Evolutionary conservation across 2,797 vertebrate genomes (phyloP), one percentile per base, ranked within the genome.

Genomic region (Cercopithecus petaurista): DNA sequence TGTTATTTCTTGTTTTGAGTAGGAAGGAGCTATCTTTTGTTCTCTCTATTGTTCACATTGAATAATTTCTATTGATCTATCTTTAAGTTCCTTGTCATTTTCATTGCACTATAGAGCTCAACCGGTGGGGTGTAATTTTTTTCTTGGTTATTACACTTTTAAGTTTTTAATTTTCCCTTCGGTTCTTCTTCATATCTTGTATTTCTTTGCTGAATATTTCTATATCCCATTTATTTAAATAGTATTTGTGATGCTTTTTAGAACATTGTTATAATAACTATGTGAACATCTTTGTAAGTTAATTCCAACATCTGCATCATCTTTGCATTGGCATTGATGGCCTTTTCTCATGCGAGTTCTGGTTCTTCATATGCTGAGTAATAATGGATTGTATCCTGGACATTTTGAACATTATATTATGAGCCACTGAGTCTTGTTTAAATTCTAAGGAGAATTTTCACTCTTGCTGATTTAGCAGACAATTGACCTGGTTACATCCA

Each of bases 321-420:
- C 39, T 72, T 95, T 13, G 39, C 64, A 64, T 41, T 92, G 50
- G 24, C 84, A 95, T 36, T 94, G 41, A 89, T 14, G 87, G 61
- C 67, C 87, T 93, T 88, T 97, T 89, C 61, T 93, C 81, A 64
- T 61, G 24, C 67, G 97, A 96, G 50, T 89, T 94, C 88, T 93
- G 19, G 12, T 95, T 97, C 57, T 95, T 95, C 72, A 85, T 67
- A 95, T 6, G 50, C 61, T 90, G 26, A 96, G 48, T 96, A 95
- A 92, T 90, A 97, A 61, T 76, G 61, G 52, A 90, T 84, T 73
- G 4, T 67, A 73, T 79, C 14, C 14, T 87, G 67, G 50, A 90
- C 7, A 67, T 87, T 88, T 87, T 95, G 67, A 96, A 92, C 75
- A 64, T 61, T 96, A 59, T 61, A 11, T 67, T 82, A 73, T 15